Percentiles rank a stretch among this genome's conserved stretches.
phyloP scores from a whole-genome alignment of 1,140 invertebrate genomes.

The Trissolcus basalis region DNA sequence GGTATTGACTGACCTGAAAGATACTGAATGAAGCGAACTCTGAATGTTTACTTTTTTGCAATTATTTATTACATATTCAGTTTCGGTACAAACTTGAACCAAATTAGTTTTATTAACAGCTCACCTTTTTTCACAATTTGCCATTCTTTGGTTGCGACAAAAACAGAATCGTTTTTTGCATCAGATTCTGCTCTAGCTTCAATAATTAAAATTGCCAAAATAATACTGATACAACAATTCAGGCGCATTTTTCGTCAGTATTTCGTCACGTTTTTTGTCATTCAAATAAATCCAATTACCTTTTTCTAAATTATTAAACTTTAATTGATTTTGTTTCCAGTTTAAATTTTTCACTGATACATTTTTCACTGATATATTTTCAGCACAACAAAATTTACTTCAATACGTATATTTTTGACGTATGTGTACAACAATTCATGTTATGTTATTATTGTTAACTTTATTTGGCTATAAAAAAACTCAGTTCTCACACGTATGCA shows the following conservation, averaged over 20 bases:
- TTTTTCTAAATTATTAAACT: not conserved
- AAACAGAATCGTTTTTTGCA: slow-evolving; percentile 69
- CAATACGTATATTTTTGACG: no score
- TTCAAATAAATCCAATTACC: not conserved
- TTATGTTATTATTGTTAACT: no score
- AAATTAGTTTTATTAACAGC: slow-evolving; percentile 1
- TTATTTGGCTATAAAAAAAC: no score
- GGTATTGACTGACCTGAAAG: slow-evolving; percentile 82
- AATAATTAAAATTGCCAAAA: slow-evolving; percentile 19
- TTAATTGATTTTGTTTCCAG: not conserved
- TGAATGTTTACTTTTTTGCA: slow-evolving; percentile 58
- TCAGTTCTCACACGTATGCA: no score
- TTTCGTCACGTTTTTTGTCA: slow-evolving; percentile 1
- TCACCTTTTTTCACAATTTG: slow-evolving; percentile 79
- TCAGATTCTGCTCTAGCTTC: not conserved
- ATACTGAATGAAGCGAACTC: no score
- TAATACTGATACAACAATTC: slow-evolving; percentile 28
- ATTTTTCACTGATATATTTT: not conserved
- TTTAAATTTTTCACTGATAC: not conserved
- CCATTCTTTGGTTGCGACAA: slow-evolving; percentile 80
- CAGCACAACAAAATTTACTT: not conserved
- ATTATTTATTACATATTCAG: no score
- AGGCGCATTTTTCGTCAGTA: slow-evolving; percentile 27
- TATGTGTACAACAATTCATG: no score
- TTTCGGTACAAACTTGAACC: no score